Percentiles rank a stretch among this genome's conserved stretches.
Evolutionary conservation across 1,140 invertebrate species (phyloP).

Genomic region (Mamestra configurata): DNA sequence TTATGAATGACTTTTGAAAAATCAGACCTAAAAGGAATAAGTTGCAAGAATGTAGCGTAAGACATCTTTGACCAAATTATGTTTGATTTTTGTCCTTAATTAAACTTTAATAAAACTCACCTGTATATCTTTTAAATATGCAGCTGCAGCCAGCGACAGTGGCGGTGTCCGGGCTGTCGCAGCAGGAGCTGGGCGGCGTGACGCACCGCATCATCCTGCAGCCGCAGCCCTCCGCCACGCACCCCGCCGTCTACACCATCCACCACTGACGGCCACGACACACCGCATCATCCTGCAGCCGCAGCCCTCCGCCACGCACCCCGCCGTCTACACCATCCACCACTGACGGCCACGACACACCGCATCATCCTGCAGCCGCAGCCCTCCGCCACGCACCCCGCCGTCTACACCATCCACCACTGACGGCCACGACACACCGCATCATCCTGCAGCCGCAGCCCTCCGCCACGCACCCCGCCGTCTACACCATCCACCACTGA

Average conservation of each 20-base stretch:
- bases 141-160: conserved; percentile 80
- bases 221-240: conserved; percentile 68
- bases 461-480: conserved; percentile 68
- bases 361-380: conserved; percentile 83
- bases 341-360: conserved; percentile 70
- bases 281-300: conserved; percentile 84
- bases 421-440: conserved; percentile 69
- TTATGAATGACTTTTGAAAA: too few species aligned
- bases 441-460: conserved; percentile 82
- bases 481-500: conserved; percentile 79
- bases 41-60: too few species aligned
- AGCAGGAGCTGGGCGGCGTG: conserved; percentile 74
- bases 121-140: too few species aligned
- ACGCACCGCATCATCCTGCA: conserved; percentile 83
- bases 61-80: too few species aligned
- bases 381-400: conserved; percentile 67
- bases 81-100: too few species aligned
- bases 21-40: too few species aligned
- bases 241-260: conserved; percentile 77
- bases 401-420: conserved; percentile 79
- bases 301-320: conserved; percentile 67
- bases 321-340: conserved; percentile 77
- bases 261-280: conserved; percentile 69
- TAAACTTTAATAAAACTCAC: too few species aligned
- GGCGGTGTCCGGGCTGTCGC: conserved; percentile 74